These are phyloP conservation scores for Reticulitermes lucifugus DNA, from an alignment of 2,888 invertebrate species.

Conservation along the genomic window DNA sequence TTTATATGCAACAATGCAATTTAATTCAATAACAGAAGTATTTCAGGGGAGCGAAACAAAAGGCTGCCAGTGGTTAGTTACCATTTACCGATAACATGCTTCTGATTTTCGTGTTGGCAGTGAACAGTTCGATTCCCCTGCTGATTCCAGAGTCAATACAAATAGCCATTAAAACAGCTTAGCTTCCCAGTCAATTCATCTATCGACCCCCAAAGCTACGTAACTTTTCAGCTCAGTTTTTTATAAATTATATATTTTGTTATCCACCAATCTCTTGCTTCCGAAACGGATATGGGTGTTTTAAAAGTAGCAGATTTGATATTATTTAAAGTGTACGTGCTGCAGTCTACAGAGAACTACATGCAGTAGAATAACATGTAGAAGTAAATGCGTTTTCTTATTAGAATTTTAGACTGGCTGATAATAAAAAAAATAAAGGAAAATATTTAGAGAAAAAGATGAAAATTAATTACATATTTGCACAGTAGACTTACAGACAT, in stretches of 20 bases:
- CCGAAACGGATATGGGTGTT: too few species aligned
- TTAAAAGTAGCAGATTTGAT: too few species aligned
- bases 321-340: too few species aligned
- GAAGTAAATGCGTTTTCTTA: too few species aligned
- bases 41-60: background rate
- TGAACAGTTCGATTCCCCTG: conserved; percentile 8
- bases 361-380: too few species aligned
- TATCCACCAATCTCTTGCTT: too few species aligned
- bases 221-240: background rate
- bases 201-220: background rate
- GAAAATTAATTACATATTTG: too few species aligned
- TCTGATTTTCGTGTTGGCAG: background rate
- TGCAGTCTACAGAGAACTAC: too few species aligned
- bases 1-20: background rate
- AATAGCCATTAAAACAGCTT: conserved; percentile 19
- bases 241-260: background rate
- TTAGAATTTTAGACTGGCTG: too few species aligned
- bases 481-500: too few species aligned
- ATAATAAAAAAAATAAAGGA: too few species aligned
- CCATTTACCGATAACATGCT: background rate
- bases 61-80: background rate
- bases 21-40: background rate
- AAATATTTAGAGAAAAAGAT: too few species aligned
- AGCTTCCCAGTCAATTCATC: background rate
- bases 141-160: background rate